These are phyloP conservation scores for Drosophila mulleri DNA, from an alignment of 2,888 invertebrate species.

Conservation along the genomic window DNA sequence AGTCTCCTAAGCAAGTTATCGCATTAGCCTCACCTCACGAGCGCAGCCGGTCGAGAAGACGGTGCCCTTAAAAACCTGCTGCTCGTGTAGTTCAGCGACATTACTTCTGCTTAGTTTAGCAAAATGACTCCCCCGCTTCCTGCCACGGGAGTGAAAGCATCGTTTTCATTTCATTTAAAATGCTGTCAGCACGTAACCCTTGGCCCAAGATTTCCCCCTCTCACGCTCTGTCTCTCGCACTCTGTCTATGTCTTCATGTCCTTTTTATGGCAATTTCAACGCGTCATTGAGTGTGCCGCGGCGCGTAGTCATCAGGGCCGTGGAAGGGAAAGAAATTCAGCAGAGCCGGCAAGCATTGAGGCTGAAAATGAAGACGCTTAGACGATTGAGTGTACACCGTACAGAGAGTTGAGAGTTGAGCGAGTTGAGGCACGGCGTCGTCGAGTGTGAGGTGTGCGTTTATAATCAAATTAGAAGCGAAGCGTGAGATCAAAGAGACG, in stretches of 20 bases:
- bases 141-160: conserved; percentile 70
- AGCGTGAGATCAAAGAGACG: conserved; percentile 75
- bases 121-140: conserved; percentile 32
- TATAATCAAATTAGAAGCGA: conserved; percentile 82
- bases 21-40: conserved; percentile 52
- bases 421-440: conserved; percentile 12
- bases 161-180: conserved; percentile 81
- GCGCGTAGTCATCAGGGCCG: conserved; percentile 72
- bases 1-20: conserved; percentile 49
- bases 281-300: conserved; percentile 81
- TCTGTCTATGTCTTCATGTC: conserved; percentile 70
- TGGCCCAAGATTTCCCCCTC: conserved; percentile 40
- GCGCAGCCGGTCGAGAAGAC: conserved; percentile 11
- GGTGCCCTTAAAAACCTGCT: conserved; percentile 22
- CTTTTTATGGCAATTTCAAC: conserved; percentile 80
- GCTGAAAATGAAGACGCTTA: conserved; percentile 76
- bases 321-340: conserved; percentile 26
- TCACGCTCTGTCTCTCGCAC: neutral
- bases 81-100: conserved; percentile 67
- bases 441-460: conserved; percentile 67
- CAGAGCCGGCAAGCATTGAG: conserved; percentile 45
- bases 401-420: neutral
- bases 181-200: conserved; percentile 76
- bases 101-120: conserved; percentile 78
- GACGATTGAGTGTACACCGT: neutral